A percentile compares a stretch with the other conserved stretches of the same genome.
Evolutionary conservation across 2,888 invertebrate species (phyloP).

Genomic region (Parapristionchus giblindavisi): DNA sequence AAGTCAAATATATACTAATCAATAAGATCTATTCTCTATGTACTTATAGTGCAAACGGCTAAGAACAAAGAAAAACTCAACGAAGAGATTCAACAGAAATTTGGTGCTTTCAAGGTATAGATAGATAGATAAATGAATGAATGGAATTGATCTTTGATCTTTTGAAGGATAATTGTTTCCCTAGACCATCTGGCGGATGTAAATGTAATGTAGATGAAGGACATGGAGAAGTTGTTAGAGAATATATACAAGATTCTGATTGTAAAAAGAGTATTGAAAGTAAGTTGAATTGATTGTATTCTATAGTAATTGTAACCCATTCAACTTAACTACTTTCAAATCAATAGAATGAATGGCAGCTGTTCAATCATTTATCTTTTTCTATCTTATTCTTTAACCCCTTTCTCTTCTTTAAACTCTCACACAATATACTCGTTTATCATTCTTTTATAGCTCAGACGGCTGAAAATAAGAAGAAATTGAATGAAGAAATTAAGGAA

Average conservation of each 20-base stretch:
- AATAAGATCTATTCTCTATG: not conserved
- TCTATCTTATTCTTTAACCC: not conserved
- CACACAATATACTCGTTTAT: not conserved
- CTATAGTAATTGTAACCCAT: not conserved
- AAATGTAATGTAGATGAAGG: conserved; percentile 58
- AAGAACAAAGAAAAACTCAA: conserved; percentile 65
- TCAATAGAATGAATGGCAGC: not conserved
- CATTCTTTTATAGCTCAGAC: conserved; percentile 53
- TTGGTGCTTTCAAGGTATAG: conserved; percentile 53
- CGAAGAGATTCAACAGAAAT: conserved; percentile 64
- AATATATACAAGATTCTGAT: conserved; percentile 48
- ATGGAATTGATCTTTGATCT: conserved; percentile 9
- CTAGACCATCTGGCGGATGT: conserved; percentile 58
- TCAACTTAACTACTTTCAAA: not conserved
- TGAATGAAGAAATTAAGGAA: conserved; percentile 65
- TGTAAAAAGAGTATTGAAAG: conserved; percentile 54
- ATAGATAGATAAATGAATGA: not conserved
- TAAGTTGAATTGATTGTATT: not conserved
- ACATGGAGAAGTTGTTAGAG: conserved; percentile 53
- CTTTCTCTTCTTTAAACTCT: no score
- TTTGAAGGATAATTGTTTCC: conserved; percentile 58
- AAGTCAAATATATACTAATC: not conserved
- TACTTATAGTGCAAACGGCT: conserved; percentile 51
- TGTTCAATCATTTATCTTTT: conserved; percentile 2
- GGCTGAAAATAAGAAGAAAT: conserved; percentile 63